Evolutionary conservation across 2,113 vertebrate species (phyloP), one percentile per base, ranked within the genome.

Genomic region (Myrmecophaga tridactyla): DNA sequence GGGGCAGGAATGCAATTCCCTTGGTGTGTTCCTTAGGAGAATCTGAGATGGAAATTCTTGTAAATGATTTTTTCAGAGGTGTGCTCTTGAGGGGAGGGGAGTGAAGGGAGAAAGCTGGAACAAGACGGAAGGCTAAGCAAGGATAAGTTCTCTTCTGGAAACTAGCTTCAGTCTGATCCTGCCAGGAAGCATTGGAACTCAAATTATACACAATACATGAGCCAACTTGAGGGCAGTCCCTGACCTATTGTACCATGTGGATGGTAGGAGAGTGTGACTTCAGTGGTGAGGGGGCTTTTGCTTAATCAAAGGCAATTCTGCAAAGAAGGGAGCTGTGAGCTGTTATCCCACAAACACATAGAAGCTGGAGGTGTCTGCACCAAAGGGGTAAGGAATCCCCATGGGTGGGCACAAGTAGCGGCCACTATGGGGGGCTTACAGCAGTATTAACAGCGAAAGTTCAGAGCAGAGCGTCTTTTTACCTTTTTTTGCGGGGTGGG

Each of bases 371-470:
- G 29, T 29, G 63, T n/a, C 48, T 34, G 15, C 6, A 18, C 7
- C 69, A 39, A 17, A 1, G 23, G 51, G 23, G 23, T 4, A 46
- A 76, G 29, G 39, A 39, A 69, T 17, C 67, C 11, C 46, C 46
- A 48, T 31, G 48, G 62, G 51, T 4, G 6, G 43, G 17, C 7
- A 31, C 1, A 17, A 41, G 29, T 0, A 9, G 15, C 13, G 27
- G 63, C 29, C 4, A 21, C 27, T 62, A 34, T 36, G 1, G 4
- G 36, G 34, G 27, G 20, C 4, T 23, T 0, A 1, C 4, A 43
- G 46, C 31, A 41, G 21, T 53, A 6, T 36, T 34, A 31, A n/a
- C 36, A 84, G 43, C 20, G 46, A 15, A 31, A 69, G 69, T 58
- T 89, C 63, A 23, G 27, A 62, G 23, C 34, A 65, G 39, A 51